phyloP scores from a whole-genome alignment of 1,140 invertebrate genomes.

The Atta cephalotes region DNA sequence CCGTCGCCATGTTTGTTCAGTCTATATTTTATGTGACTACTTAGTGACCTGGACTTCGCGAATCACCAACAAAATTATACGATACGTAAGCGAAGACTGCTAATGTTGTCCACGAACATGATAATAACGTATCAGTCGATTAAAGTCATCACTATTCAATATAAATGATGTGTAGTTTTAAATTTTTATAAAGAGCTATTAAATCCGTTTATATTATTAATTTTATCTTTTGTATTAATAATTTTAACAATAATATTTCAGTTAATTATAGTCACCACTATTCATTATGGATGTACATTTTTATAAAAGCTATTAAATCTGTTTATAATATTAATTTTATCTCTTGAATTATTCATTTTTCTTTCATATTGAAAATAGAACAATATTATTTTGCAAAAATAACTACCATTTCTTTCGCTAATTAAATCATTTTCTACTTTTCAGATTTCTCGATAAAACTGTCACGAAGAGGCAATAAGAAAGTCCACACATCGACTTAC shows the following conservation, averaged over 20 bases:
- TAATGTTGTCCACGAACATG: not conserved
- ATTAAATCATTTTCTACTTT: not conserved
- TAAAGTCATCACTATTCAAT: not conserved
- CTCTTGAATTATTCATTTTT: not conserved
- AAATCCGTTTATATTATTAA: constrained; percentile 3
- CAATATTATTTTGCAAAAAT: not conserved
- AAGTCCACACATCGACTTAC: not conserved
- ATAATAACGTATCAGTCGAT: not conserved
- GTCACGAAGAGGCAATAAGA: not conserved
- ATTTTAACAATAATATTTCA: not conserved
- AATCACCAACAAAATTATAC: constrained; percentile 55
- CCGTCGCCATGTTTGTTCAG: constrained; percentile 64
- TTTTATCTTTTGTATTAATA: not conserved
- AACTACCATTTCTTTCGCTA: not conserved
- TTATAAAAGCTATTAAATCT: not conserved
- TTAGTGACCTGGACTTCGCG: constrained; percentile 54
- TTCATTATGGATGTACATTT: not conserved
- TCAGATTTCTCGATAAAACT: not conserved
- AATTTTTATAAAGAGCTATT: not conserved
- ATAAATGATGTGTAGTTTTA: not conserved
- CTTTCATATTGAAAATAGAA: not conserved
- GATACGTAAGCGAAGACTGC: not conserved
- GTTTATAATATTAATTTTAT: constrained; percentile 4
- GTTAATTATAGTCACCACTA: not conserved
- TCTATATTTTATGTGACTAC: constrained; percentile 75